Conservation (phyloP, 2,797 vertebrate species). For the Myotis pilosus region DNA sequence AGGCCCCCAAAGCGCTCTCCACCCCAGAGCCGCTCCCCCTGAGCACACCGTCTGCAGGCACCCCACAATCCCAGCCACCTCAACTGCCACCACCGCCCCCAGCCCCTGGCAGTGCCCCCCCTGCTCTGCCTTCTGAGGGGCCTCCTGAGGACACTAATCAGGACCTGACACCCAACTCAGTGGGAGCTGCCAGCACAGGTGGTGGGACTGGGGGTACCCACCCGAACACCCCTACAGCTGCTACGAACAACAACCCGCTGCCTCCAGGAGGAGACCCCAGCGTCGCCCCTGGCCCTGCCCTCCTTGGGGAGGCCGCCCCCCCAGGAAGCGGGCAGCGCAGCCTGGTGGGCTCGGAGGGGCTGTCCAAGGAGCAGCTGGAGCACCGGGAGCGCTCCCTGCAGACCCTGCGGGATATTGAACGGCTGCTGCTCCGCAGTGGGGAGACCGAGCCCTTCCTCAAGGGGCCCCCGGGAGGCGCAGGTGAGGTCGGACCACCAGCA, state of each 20-base stretch:
- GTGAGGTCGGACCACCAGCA: slow-evolving; percentile 77
- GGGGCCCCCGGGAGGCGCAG: slow-evolving; percentile 44
- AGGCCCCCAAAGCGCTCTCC: slow-evolving; percentile 86
- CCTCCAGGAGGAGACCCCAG: slow-evolving; percentile 84
- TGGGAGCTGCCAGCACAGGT: slow-evolving; percentile 81
- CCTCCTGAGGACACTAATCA: slow-evolving; percentile 81
- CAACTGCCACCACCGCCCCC: slow-evolving; percentile 80
- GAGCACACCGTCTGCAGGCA: slow-evolving; percentile 88
- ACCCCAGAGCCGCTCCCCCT: slow-evolving; percentile 89
- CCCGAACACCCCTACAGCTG: slow-evolving; percentile 78
- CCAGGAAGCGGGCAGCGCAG: slow-evolving; percentile 81
- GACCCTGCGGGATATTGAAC: slow-evolving; percentile 96
- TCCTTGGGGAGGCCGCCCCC: slow-evolving; percentile 84
- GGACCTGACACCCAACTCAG: slow-evolving; percentile 84
- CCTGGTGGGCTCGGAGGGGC: slow-evolving; percentile 85
- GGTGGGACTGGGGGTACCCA: slow-evolving; percentile 81
- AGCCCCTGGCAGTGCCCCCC: slow-evolving; percentile 77
- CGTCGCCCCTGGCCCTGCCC: slow-evolving; percentile 77
- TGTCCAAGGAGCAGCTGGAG: slow-evolving; percentile 98
- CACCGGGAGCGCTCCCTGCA: slow-evolving; percentile 96
- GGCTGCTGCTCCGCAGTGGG: slow-evolving; percentile 91
- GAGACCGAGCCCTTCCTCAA: slow-evolving; percentile 85
- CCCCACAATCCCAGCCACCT: slow-evolving; percentile 89
- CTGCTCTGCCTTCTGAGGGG: slow-evolving; percentile 81
- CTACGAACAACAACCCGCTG: slow-evolving; percentile 73